Conservation (phyloP, 2,888 invertebrate species). For the Globia sparganii region DNA sequence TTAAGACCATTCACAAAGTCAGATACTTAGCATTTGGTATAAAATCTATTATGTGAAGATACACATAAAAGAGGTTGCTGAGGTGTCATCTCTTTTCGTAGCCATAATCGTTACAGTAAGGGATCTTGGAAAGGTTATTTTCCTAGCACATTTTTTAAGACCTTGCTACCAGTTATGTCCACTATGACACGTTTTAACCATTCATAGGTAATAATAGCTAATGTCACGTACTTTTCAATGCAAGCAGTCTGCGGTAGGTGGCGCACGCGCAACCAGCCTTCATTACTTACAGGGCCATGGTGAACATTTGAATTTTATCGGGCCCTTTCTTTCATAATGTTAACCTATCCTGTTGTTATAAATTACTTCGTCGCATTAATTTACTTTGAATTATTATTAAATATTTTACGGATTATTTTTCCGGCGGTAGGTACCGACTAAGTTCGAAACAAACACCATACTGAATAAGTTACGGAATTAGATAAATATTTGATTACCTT, state of each 20-base stretch:
- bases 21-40: neutral
- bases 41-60: no score
- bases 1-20: neutral
- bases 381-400: neutral
- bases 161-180: neutral
- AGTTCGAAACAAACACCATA: neutral
- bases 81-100: neutral
- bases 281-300: slow-evolving; percentile 15
- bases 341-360: neutral
- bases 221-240: slow-evolving; percentile 38
- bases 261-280: slow-evolving; percentile 24
- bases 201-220: slow-evolving; percentile 14
- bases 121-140: neutral
- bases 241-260: slow-evolving; percentile 42
- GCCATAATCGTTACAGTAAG: neutral
- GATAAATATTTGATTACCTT: neutral
- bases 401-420: neutral
- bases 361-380: neutral
- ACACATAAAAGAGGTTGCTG: no score
- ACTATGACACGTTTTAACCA: slow-evolving; percentile 4
- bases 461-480: neutral
- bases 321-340: neutral
- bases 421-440: no score
- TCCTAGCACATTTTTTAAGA: neutral
- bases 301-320: slow-evolving; percentile 15